Conservation (phyloP, 2,113 vertebrate species). For the Xyliphius kryptos region DNA sequence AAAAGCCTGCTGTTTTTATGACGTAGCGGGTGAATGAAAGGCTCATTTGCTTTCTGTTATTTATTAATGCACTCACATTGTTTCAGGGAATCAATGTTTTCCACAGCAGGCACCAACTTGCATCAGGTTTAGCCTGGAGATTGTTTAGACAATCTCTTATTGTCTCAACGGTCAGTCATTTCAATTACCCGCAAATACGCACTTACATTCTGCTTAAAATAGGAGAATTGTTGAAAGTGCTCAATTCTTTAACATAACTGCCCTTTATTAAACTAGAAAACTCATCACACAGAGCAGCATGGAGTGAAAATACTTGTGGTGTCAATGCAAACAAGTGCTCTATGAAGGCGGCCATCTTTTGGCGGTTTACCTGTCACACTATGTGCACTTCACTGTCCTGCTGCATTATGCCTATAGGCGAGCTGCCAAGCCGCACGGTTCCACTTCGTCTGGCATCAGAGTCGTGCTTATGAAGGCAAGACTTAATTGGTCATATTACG, state of each 20-base stretch:
- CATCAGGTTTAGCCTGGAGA: constrained; percentile 33
- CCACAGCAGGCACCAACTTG: constrained; percentile 46
- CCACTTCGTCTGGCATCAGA: no score
- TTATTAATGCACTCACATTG: constrained; percentile 52
- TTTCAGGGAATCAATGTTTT: constrained; percentile 59
- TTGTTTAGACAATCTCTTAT: constrained; percentile 43
- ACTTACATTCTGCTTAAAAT: constrained; percentile 1
- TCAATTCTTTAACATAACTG: no score
- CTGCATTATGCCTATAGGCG: not conserved
- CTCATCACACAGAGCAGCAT: not conserved
- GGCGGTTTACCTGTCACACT: not conserved
- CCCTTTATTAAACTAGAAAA: not conserved
- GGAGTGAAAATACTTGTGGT: no score
- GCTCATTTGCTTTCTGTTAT: constrained; percentile 39
- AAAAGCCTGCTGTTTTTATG: constrained; percentile 5
- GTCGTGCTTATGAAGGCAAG: no score
- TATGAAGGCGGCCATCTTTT: not conserved
- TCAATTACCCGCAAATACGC: constrained; percentile 25
- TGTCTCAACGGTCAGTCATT: constrained; percentile 57
- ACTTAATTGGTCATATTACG: no score
- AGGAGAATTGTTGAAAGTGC: no score
- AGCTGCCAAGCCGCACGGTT: constrained; percentile 30
- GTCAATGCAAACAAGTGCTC: not conserved
- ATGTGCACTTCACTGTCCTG: constrained; percentile 9
- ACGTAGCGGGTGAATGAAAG: constrained; percentile 22